Percentiles rank a stretch among this genome's conserved stretches.
Conservation (phyloP, 1,140 invertebrate genomes). For the Drosophila orosa region DNA sequence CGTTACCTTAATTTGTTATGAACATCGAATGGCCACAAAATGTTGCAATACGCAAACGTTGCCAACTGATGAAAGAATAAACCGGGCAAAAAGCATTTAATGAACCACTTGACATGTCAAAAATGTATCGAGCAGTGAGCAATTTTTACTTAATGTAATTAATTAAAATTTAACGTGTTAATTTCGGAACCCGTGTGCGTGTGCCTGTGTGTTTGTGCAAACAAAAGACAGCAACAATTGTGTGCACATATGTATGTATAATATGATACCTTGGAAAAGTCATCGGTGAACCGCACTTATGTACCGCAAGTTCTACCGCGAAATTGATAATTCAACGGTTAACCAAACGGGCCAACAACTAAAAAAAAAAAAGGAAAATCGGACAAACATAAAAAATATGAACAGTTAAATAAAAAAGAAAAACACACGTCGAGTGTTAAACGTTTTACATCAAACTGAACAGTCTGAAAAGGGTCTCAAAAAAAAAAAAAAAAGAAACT, state of each 20-base stretch:
- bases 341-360: slow-evolving; percentile 74
- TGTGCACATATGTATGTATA: slow-evolving; percentile 42
- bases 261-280: slow-evolving; percentile 83
- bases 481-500: slow-evolving; percentile 23
- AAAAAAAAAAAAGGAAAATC: slow-evolving; percentile 46
- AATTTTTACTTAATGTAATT: slow-evolving; percentile 78
- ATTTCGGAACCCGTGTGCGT: slow-evolving; percentile 45
- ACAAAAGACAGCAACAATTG: slow-evolving; percentile 47
- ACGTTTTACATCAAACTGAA: slow-evolving; percentile 70
- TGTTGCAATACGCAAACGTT: not conserved
- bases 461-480: slow-evolving; percentile 15
- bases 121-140: slow-evolving; percentile 51
- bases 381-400: slow-evolving; percentile 23
- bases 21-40: not conserved
- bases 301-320: slow-evolving; percentile 82
- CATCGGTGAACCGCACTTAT: slow-evolving; percentile 83
- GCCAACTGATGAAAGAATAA: slow-evolving; percentile 14
- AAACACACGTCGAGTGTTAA: slow-evolving; percentile 51
- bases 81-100: slow-evolving; percentile 47
- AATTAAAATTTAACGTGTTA: slow-evolving; percentile 79
- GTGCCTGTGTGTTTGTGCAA: slow-evolving; percentile 13
- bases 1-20: not conserved
- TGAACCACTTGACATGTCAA: slow-evolving; percentile 70
- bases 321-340: slow-evolving; percentile 84
- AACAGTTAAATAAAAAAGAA: slow-evolving; percentile 28